These are phyloP conservation scores for Astreopora myriophthalma DNA, from an alignment of 64 coral and sea anemone species.

Conservation along the genomic window DNA sequence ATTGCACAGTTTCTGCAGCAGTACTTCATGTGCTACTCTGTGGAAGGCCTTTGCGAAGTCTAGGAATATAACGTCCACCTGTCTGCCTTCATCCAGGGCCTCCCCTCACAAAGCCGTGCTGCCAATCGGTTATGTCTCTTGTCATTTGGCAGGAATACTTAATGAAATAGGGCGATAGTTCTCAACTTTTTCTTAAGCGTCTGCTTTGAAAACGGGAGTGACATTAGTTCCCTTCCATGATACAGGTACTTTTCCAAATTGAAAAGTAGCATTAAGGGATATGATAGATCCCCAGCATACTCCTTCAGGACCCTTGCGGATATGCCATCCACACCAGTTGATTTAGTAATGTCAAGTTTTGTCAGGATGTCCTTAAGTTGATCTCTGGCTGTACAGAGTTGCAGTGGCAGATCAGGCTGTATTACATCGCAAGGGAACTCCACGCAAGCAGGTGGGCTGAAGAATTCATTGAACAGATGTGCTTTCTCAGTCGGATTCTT, in stretches of 20 bases:
- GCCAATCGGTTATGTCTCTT: too few species aligned
- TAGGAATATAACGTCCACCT: too few species aligned
- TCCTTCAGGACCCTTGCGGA: constrained; percentile 40
- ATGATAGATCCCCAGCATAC: constrained; percentile 20
- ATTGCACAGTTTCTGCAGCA: too few species aligned
- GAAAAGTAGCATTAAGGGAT: constrained; percentile 30
- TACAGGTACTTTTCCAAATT: constrained; percentile 18
- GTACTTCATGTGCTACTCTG: too few species aligned
- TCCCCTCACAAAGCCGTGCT: too few species aligned
- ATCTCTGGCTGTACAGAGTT: background rate
- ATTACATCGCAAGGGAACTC: background rate
- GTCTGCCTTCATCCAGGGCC: too few species aligned
- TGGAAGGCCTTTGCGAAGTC: too few species aligned
- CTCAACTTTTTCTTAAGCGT: constrained; percentile 43
- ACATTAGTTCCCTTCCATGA: constrained; percentile 46
- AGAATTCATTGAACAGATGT: background rate
- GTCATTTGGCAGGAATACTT: background rate
- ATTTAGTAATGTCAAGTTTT: constrained; percentile 28
- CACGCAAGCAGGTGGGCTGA: background rate
- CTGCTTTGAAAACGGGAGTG: constrained; percentile 50
- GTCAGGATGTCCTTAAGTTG: background rate
- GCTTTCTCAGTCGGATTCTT: background rate
- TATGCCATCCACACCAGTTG: constrained; percentile 43
- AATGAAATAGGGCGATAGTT: constrained; percentile 52
- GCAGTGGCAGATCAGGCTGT: background rate